Base-by-base conservation (phyloP, 2,797 vertebrate species). In the Benthosema pterotum region DNA sequence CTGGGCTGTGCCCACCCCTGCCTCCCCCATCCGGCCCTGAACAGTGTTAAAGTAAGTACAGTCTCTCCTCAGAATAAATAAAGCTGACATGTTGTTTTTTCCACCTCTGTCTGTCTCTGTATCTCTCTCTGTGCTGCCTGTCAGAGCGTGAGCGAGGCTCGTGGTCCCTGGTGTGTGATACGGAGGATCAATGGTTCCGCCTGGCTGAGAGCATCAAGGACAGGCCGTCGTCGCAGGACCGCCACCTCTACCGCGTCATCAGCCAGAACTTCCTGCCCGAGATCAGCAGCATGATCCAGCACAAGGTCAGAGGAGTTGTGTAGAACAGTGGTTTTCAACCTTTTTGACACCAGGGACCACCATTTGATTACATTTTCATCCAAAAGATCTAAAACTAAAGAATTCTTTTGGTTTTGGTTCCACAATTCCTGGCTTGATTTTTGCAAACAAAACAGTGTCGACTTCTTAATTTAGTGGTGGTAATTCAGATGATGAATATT, bases 181-280 rank as follows among this genome's bases (percentile, higher is more conserved):
- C 95, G 1, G 96, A 98, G 88, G 94, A 96, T 65, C 95, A 99
- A 72, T 99, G 98, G 98, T 86, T 92, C 80, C 89, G 88, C 76
- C 93, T 99, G 75, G 96, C 96, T 0, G 95, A 98, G 68, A 95
- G 95, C 89, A 95, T 99, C 80, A 94, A 95, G 90, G 95, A 97
- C 87, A 96, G 94, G 83, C 89, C 88, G 59, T 95, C 96, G 68
- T 92, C 95, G 55, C 92, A 96, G 87, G 98, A 98, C 78, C 91
- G 95, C 32, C 97, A 99, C 81, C 95, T 99, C 69, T 94, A 98
- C 86, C 96, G 95, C 68, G 94, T 98, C 80, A 94, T 99, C 90
- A 97, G 94, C 72, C 95, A 98, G 83, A 97, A 98, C 88, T 99
- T 99, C 90, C 91, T 99, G 77, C 96, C 97, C 0, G 97, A 99